Evolutionary conservation across 2,888 invertebrate genomes (phyloP).

Genomic region (Netelia inedita): DNA sequence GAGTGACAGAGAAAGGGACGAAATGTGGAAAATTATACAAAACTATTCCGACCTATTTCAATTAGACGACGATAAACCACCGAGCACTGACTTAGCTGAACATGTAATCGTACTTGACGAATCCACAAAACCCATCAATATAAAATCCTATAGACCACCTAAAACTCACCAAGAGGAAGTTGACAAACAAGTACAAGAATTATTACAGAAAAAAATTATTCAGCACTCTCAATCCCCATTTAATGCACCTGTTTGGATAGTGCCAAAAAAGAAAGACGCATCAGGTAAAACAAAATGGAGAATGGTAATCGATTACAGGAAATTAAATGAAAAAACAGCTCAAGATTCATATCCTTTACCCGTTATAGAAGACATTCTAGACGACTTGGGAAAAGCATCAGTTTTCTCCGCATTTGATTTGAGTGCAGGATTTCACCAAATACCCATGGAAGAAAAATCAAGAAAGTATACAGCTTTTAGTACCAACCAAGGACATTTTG

Average conservation of each 20-base stretch:
- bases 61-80: slow-evolving; percentile 31
- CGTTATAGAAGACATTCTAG: slow-evolving; percentile 66
- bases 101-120: slow-evolving; percentile 31
- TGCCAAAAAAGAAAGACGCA: slow-evolving; percentile 9
- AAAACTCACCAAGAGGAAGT: slow-evolving; percentile 17
- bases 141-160: slow-evolving; percentile 13
- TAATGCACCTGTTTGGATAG: slow-evolving; percentile 28
- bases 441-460: slow-evolving; percentile 61
- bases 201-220: background rate
- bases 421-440: slow-evolving; percentile 73
- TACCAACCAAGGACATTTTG: slow-evolving; percentile 40
- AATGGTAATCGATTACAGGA: slow-evolving; percentile 11
- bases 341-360: slow-evolving; percentile 38
- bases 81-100: slow-evolving; percentile 28
- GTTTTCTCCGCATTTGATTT: slow-evolving; percentile 73
- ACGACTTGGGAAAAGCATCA: slow-evolving; percentile 67
- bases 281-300: slow-evolving; percentile 18
- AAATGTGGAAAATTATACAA: slow-evolving; percentile 24
- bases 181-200: slow-evolving; percentile 16
- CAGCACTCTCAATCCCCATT: slow-evolving; percentile 24
- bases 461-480: slow-evolving; percentile 56
- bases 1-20: background rate
- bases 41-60: slow-evolving; percentile 32
- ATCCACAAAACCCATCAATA: slow-evolving; percentile 12
- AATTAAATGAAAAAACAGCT: no score